Evolutionary conservation across 1,140 invertebrate species (phyloP), one percentile per base, ranked within the genome.

Genomic region (Drosophila takahashii): DNA sequence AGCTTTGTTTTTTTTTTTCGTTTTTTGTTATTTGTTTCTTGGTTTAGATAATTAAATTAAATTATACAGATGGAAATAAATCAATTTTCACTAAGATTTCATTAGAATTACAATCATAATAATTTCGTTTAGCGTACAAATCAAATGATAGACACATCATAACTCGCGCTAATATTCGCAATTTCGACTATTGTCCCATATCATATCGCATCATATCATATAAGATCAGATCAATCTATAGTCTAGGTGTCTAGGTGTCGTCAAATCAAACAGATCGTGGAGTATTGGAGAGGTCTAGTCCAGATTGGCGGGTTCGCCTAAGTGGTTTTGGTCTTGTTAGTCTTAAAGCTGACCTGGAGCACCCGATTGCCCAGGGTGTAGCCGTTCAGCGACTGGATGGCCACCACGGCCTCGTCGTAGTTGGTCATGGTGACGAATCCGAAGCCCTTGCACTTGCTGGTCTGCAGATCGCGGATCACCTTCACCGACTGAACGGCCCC

Each of bases 361-460:
- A 97, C 96, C 69, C 97, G 94, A 91, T 97, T 97, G 83, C 96
- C 96, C 66, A 98, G 93, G 67, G 96, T 96, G 92, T 97, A 97
- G 78, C 97, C 97, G 93, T 98, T 98, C 70, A 98, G 94, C 62
- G 96, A 96, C 92, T 97, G 96, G 80, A 98, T 98, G 53, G 97
- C 97, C 78, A 97, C 95, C 61, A 97, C 94, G 48, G 97, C 96
- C 92, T 98, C 97, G 86, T 98, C 97, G 90, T 98, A 98, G 92
- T 97, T 97, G 91, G 96, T 97, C 97, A 98, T 98, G 52, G 96
- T 98, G 54, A 98, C 97, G 92, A 98, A 98, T 51, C 96, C 97
- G 92, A 97, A 98, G 54, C 97, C 97, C 94, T 98, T 98, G 94
- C 97, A 98, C 92, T 98, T 98, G 93, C 97, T 96, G 56, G 97